Evolutionary conservation across 2,797 vertebrate genomes (phyloP).

Genomic region (Phrynocephalus vlangalii): DNA sequence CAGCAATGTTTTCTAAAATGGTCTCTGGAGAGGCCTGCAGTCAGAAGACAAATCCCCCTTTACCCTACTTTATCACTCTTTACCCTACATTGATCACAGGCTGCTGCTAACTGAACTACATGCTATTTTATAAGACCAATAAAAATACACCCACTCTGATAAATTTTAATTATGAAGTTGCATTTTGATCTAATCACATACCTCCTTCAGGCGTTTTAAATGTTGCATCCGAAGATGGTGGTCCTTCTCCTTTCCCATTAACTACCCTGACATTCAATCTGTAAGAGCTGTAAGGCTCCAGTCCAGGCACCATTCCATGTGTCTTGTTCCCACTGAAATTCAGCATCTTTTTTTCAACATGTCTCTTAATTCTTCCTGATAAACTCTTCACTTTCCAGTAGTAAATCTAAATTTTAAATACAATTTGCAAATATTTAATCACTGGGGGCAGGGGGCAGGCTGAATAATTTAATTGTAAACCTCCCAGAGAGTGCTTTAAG

Average conservation of each 20-base stretch:
- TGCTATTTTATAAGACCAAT: not conserved
- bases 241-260: constrained; percentile 94
- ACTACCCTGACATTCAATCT: constrained; percentile 87
- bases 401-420: constrained; percentile 84
- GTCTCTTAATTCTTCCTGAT: constrained; percentile 86
- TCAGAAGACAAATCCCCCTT: no score
- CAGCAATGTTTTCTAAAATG: not conserved
- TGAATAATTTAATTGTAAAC: no score
- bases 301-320: constrained; percentile 88
- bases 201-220: constrained; percentile 95
- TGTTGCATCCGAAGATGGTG: constrained; percentile 80
- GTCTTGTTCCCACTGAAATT: constrained; percentile 89
- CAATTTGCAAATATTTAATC: constrained; percentile 20
- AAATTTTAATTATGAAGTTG: constrained; percentile 28
- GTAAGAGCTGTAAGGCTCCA: constrained; percentile 91
- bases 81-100: no score
- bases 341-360: constrained; percentile 87
- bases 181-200: constrained; percentile 72
- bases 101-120: not conserved
- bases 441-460: no score
- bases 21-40: no score
- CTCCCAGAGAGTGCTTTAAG: no score
- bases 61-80: no score
- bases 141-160: not conserved
- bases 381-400: constrained; percentile 89